Conservation (phyloP, 2,113 vertebrate species). For the Oncorhynchus keta region DNA sequence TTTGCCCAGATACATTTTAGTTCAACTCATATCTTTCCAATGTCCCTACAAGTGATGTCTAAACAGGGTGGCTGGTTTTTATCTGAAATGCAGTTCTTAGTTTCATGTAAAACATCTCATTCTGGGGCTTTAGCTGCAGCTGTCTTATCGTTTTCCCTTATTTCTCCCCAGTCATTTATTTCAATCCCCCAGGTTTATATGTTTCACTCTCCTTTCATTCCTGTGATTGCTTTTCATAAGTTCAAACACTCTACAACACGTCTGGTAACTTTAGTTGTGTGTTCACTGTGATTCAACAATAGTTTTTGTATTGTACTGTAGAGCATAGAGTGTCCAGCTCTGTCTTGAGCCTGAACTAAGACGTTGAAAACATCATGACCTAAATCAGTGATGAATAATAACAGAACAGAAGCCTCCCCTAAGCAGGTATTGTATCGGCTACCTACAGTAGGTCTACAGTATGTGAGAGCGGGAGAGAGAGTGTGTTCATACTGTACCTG, state of each 20-base stretch:
- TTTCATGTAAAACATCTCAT: conserved; percentile 77
- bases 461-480: conserved; percentile 20
- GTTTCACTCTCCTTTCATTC: conserved; percentile 70
- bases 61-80: conserved; percentile 71
- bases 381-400: conserved; percentile 46
- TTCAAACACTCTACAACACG: conserved; percentile 70
- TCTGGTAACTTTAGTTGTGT: conserved; percentile 69
- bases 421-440: conserved; percentile 38
- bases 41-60: conserved; percentile 69
- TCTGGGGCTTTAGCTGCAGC: conserved; percentile 68
- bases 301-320: conserved; percentile 48
- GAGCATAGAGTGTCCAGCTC: conserved; percentile 57
- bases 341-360: conserved; percentile 45
- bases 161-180: conserved; percentile 72
- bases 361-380: conserved; percentile 55
- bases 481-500: conserved; percentile 28
- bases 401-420: conserved; percentile 45
- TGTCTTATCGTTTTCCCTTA: conserved; percentile 67
- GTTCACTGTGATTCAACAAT: conserved; percentile 31
- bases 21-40: conserved; percentile 69
- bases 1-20: conserved; percentile 66
- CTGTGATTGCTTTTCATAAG: conserved; percentile 71
- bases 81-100: conserved; percentile 67
- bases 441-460: no score
- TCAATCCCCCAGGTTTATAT: conserved; percentile 75